Evolutionary conservation across 2,113 vertebrate genomes (phyloP), one percentile per base, ranked within the genome.

Genomic region (Sebastes schlegelii): DNA sequence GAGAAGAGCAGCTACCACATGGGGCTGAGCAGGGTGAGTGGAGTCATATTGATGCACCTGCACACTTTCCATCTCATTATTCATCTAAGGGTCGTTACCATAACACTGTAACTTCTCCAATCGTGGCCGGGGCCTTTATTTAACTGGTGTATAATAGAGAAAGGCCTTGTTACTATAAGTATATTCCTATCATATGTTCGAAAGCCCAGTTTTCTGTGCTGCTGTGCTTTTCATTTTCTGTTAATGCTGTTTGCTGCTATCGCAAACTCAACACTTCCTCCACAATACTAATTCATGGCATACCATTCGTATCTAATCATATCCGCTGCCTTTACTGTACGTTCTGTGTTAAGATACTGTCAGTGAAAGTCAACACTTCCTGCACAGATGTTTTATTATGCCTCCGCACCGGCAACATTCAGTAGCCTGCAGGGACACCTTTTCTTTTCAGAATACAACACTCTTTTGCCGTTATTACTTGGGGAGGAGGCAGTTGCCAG

Each of bases 1-100:
- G 98, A 99, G 94, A 98, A 97, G 92, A 99, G 97, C 95, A 98
- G 94, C 91, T 97, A 96, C 89, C 96, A 98, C 93, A 96, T 99
- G 96, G 98, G 98, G 8, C 89, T 99, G 67, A 99, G 98, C 93
- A 94, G 96, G 95, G 98, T 99, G 94, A 85, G 96, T 93, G 42
- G 2, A 69, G n/a, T 74, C 34, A 51, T 43, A 64, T 13, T 19
- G 19, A 43, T 14, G 13, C 21, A 72, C 34, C 34, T 2, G 6
- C 55, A 77, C 46, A 65, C 57, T 51, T 66, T 13, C 63, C n/a
- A 76, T 17, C 10, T 72, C 8, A 9, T 21, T 61, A 43, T 13
- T 34, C 64, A 17, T 19, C 1, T 6, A 17, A 42, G 51, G 10
- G 42, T 10, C 55, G 21, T 51, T n/a, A 14, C 1, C 6, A 26